These are phyloP conservation scores for Papio anubis DNA, from an alignment of 2,113 vertebrate genomes.

Conservation along the genomic window DNA sequence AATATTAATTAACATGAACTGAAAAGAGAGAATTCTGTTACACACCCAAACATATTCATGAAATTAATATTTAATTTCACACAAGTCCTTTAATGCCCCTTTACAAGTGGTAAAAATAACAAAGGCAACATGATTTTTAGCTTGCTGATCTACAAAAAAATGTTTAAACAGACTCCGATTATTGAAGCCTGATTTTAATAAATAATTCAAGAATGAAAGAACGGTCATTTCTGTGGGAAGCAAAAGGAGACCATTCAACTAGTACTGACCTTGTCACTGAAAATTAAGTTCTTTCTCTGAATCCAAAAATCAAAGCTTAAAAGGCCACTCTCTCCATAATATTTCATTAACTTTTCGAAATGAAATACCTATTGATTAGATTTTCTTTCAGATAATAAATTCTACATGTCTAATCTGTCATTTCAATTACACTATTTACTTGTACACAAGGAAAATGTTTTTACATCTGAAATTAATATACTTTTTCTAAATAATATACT, in stretches of 20 bases:
- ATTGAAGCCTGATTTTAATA: constrained; percentile 69
- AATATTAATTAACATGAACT: constrained; percentile 66
- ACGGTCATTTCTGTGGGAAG: constrained; percentile 55
- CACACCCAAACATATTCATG: not conserved
- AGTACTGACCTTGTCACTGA: constrained; percentile 76
- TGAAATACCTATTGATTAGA: constrained; percentile 81
- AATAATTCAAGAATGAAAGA: constrained; percentile 69
- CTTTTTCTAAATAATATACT: constrained; percentile 55
- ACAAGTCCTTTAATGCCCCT: constrained; percentile 30
- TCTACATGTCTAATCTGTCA: constrained; percentile 78
- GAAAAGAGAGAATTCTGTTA: constrained; percentile 58
- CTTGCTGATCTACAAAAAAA: constrained; percentile 48
- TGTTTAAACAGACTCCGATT: constrained; percentile 53
- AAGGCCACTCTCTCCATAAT: constrained; percentile 78
- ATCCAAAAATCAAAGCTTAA: constrained; percentile 79
- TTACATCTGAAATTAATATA: constrained; percentile 76
- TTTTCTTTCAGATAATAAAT: constrained; percentile 81
- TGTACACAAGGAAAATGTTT: constrained; percentile 75
- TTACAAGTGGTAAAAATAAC: constrained; percentile 60
- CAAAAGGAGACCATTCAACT: constrained; percentile 66
- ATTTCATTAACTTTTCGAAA: constrained; percentile 79
- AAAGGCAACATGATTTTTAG: constrained; percentile 63
- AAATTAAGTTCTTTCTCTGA: constrained; percentile 71
- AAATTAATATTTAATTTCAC: constrained; percentile 53
- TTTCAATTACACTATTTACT: constrained; percentile 79